Percentiles rank a stretch among this genome's conserved stretches.
phyloP scores from a whole-genome alignment of 2,797 vertebrate species.

The Syndactyla subalaris region DNA sequence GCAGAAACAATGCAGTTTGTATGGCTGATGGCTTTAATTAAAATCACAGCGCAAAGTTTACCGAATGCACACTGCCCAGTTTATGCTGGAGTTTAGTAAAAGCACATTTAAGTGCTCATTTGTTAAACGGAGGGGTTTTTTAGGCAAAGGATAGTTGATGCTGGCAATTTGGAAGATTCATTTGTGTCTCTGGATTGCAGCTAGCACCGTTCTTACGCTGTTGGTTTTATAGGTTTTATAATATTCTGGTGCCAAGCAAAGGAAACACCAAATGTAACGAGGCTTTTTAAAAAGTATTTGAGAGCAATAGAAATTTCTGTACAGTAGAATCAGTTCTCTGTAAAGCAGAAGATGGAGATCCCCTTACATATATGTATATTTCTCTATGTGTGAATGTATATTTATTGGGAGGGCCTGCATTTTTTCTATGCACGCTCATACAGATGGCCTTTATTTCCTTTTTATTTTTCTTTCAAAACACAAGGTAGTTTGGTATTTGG shows the following conservation, averaged over 20 bases:
- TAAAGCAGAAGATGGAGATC: background rate
- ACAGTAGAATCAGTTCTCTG: background rate
- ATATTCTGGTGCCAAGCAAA: background rate
- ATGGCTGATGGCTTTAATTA: background rate
- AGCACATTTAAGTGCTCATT: background rate
- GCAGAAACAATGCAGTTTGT: background rate
- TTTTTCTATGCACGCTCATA: background rate
- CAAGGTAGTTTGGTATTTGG: background rate
- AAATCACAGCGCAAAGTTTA: background rate
- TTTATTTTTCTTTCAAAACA: background rate
- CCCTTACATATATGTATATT: background rate
- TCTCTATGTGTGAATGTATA: background rate
- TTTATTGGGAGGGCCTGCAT: background rate
- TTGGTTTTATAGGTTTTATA: background rate
- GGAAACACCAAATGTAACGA: background rate
- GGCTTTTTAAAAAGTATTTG: background rate
- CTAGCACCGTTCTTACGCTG: background rate
- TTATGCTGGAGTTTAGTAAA: background rate
- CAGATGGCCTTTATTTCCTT: background rate
- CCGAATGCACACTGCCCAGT: background rate
- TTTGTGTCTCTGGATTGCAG: background rate
- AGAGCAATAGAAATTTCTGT: background rate
- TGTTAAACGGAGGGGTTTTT: background rate
- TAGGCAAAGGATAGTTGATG: background rate
- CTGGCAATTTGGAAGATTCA: background rate